Percentiles rank a stretch among this genome's conserved stretches.
phyloP scores from a whole-genome alignment of 92 coral and sea anemone genomes.

The Phenganax stokvisi region DNA sequence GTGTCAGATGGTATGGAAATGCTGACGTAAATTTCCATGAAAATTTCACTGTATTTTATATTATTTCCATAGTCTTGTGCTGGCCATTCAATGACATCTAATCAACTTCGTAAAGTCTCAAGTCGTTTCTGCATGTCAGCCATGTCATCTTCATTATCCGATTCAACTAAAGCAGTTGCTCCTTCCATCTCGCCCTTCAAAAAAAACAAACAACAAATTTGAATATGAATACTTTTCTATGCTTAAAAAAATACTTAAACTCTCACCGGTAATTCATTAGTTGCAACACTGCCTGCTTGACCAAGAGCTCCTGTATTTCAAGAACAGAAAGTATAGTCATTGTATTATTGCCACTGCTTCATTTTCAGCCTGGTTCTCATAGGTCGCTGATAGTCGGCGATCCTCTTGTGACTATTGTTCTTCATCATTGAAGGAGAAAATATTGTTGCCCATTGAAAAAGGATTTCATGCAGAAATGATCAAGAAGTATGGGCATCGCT shows the following conservation, averaged over 20 bases:
- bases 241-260: background rate
- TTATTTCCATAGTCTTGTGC: background rate
- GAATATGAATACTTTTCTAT: background rate
- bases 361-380: too few relatives aligned
- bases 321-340: background rate
- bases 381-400: too few relatives aligned
- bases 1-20: too few relatives aligned
- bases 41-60: background rate
- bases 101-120: constrained; percentile 67
- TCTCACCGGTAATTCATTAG: constrained; percentile 66
- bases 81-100: background rate
- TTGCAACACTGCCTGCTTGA: constrained; percentile 79
- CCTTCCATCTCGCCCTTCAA: constrained; percentile 56
- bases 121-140: constrained; percentile 76
- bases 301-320: constrained; percentile 73
- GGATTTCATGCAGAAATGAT: too few relatives aligned
- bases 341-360: too few relatives aligned
- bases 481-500: too few relatives aligned
- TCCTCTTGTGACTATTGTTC: too few relatives aligned
- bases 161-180: constrained; percentile 57
- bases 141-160: constrained; percentile 70
- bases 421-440: too few relatives aligned
- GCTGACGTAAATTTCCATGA: too few relatives aligned
- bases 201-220: background rate
- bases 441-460: too few relatives aligned